Evolutionary conservation across 2,888 invertebrate genomes (phyloP).

Genomic region (Chrysolina oricalcia): DNA sequence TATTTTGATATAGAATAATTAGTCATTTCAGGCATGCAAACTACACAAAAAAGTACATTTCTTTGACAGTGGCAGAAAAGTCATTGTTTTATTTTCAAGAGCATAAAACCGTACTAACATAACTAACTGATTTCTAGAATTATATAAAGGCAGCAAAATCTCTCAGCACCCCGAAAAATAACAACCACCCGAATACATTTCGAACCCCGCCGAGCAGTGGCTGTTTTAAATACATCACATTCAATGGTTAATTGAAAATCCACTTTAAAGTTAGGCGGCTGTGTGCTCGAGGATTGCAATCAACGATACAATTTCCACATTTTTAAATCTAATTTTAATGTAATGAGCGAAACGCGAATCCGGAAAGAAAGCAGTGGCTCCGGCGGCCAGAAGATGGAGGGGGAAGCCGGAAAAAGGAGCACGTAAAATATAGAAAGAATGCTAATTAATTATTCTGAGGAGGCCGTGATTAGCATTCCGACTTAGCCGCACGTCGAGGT

Average conservation of each 20-base stretch:
- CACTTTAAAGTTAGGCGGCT: constrained; percentile 69
- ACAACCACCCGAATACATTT: constrained; percentile 19
- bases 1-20: too few relatives aligned
- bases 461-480: constrained; percentile 76
- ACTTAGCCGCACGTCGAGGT: constrained; percentile 56
- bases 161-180: constrained; percentile 13
- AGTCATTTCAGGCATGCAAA: too few relatives aligned
- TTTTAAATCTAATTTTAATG: constrained; percentile 73
- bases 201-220: constrained; percentile 27
- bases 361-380: constrained; percentile 55
- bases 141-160: not conserved
- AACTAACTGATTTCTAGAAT: not conserved
- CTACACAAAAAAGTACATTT: too few relatives aligned
- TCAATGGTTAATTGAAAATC: constrained; percentile 72
- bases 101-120: not conserved
- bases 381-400: constrained; percentile 54
- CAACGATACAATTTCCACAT: constrained; percentile 73
- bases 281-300: constrained; percentile 67
- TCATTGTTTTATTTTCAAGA: not conserved
- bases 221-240: constrained; percentile 69
- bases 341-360: constrained; percentile 64
- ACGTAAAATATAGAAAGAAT: constrained; percentile 74
- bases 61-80: too few relatives aligned
- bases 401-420: constrained; percentile 65
- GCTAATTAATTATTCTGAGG: constrained; percentile 77